Evolutionary conservation across 2,113 vertebrate genomes (phyloP), one percentile per base, ranked within the genome.

Genomic region (Lasiurus cinereus): DNA sequence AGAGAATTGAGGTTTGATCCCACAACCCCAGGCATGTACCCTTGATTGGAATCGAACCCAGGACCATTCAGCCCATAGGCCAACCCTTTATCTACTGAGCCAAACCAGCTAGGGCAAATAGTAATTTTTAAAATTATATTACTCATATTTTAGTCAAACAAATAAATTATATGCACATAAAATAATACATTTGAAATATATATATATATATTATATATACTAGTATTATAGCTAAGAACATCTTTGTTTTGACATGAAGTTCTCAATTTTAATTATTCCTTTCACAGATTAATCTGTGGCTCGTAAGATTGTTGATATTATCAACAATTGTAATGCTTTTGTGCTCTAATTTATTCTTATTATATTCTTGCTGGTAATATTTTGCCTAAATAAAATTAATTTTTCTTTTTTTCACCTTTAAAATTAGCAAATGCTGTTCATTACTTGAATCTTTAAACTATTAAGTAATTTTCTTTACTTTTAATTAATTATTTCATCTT

Each of bases 381-480:
- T 50, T 77, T 90, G 52, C 6, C 46, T 64, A 46, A 64, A 50
- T 56, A 70, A 16, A 77, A 50, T 43, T 21, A 56, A 64, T 64
- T 94, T 94, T 73, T 29, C 11, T 43, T 33, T 72, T 67, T 1
- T 70, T 67, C 24, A 74, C 22, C 11, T 56, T 91, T 59, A 66
- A 27, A 21, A 46, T 80, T 36, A 69, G 2, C 5, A 29, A 85
- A 72, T 70, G 54, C 8, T 15, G 21, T 67, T 67, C 7, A n/a
- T 52, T 85, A 90, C 3, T 39, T 82, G 88, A 77, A 82, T 80
- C 33, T 46, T 66, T 85, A 59, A 94, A 66, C 1, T n/a, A 90
- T 64, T 59, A 87, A 69, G 10, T 15, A 52, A 1, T 77, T 85
- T 72, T 80, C 52, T 27, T 74, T 93, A 89, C 3, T n/a, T 85